Conservation (phyloP, 2,113 vertebrate genomes). For the Alces alces region DNA sequence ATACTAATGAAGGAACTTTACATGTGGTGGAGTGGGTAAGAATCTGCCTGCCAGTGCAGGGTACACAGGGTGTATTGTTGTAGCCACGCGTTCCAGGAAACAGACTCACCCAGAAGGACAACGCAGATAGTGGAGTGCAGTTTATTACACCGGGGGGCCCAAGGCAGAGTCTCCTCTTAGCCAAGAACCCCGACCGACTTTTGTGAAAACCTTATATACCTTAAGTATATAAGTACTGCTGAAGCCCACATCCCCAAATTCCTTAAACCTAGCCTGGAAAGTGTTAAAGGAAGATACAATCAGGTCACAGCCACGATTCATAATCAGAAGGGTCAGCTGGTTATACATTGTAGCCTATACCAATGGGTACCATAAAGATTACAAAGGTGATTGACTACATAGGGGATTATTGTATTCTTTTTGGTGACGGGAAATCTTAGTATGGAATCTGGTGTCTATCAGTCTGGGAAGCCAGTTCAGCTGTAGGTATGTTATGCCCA, state of each 20-base stretch:
- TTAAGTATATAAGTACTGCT: not conserved
- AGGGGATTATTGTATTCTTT: not conserved
- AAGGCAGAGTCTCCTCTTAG: not conserved
- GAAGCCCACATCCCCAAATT: not conserved
- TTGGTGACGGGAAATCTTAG: not conserved
- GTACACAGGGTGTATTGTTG: not conserved
- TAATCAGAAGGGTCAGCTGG: not conserved
- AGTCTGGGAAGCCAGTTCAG: not conserved
- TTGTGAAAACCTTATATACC: not conserved
- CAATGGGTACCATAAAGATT: not conserved
- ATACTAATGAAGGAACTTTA: not conserved
- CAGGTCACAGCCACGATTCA: not conserved
- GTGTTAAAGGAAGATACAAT: not conserved
- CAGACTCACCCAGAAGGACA: not conserved
- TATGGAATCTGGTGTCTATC: not conserved
- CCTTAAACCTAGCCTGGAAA: not conserved
- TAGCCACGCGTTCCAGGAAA: not conserved
- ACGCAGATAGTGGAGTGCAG: not conserved
- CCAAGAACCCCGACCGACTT: accelerated
- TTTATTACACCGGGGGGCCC: not conserved
- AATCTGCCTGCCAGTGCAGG: not conserved
- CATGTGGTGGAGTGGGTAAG: not conserved
- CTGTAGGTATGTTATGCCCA: not conserved
- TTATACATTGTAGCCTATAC: not conserved
- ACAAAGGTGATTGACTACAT: not conserved